phyloP scores from a whole-genome alignment of 1,140 invertebrate species.

The Harpegnathos saltator region DNA sequence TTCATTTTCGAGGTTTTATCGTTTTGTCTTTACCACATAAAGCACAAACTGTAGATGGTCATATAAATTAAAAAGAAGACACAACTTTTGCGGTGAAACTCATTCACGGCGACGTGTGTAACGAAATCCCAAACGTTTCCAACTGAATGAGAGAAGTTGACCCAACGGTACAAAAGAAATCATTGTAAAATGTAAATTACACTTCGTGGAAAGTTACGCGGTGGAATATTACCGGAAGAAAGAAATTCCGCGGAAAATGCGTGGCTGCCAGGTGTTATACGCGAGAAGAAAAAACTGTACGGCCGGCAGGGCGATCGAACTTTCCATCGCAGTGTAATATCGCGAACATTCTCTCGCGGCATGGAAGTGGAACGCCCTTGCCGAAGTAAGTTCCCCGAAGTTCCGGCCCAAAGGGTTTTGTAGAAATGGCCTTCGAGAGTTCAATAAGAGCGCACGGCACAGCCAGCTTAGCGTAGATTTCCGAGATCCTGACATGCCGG shows the following conservation, averaged over 20 bases:
- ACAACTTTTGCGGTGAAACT: neutral
- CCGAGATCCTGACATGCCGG: neutral
- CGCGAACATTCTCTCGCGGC: constrained; percentile 10
- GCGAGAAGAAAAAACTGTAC: neutral
- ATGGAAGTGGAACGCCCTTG: constrained; percentile 7
- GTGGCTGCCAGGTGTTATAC: neutral
- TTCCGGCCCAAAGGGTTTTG: constrained; percentile 17
- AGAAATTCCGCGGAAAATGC: neutral
- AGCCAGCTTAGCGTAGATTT: constrained; percentile 29
- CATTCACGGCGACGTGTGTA: neutral
- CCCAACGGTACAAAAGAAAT: neutral
- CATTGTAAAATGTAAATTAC: neutral
- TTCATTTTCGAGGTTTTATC: too few relatives aligned
- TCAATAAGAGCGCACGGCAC: constrained; percentile 12
- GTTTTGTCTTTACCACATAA: too few relatives aligned
- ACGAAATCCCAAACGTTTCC: neutral
- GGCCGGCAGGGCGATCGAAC: constrained; percentile 5
- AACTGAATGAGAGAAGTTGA: neutral
- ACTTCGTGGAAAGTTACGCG: neutral
- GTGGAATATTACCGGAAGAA: neutral
- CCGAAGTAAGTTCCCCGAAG: constrained; percentile 12
- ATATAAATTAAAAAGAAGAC: too few relatives aligned
- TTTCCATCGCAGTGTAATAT: constrained; percentile 39
- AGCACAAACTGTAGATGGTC: too few relatives aligned
- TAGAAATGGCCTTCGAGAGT: constrained; percentile 16